Evolutionary conservation across 2,113 vertebrate genomes (phyloP).

Genomic region (Menidia beryllina): DNA sequence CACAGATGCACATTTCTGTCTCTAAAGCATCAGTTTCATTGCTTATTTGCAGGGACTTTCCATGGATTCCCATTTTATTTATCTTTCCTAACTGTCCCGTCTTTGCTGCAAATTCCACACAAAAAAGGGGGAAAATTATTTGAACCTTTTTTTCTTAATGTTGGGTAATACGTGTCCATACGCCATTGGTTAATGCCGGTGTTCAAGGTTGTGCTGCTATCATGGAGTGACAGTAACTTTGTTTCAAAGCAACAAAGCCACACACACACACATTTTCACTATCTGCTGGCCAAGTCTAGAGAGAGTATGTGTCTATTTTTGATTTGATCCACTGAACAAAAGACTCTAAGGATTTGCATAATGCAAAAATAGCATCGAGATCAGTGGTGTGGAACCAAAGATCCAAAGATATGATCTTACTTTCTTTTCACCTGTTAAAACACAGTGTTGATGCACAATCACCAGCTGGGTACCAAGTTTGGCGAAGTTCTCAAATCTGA

Average conservation of each 20-base stretch:
- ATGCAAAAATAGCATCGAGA: conserved; percentile 73
- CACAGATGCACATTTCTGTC: conserved; percentile 53
- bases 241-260: conserved; percentile 34
- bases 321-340: conserved; percentile 68
- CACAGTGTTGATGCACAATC: conserved; percentile 59
- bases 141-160: conserved; percentile 65
- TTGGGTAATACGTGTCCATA: conserved; percentile 44
- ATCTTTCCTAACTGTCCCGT: conserved; percentile 80
- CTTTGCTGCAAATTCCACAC: conserved; percentile 75
- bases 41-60: conserved; percentile 82
- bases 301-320: conserved; percentile 72
- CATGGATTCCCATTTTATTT: conserved; percentile 79
- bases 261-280: conserved; percentile 26
- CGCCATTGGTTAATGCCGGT: conserved; percentile 68
- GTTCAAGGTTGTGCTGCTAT: conserved; percentile 34
- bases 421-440: conserved; percentile 75
- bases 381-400: conserved; percentile 63
- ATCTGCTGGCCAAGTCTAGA: conserved; percentile 60
- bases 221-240: conserved; percentile 17
- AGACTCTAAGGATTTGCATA: conserved; percentile 68
- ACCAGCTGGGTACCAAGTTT: conserved; percentile 49
- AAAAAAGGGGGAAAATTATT: conserved; percentile 61
- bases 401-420: conserved; percentile 60
- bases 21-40: conserved; percentile 71
- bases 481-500: conserved; percentile 43